Evolutionary conservation across 2,888 invertebrate genomes (phyloP).

Genomic region (Pristionchus exspectatus): DNA sequence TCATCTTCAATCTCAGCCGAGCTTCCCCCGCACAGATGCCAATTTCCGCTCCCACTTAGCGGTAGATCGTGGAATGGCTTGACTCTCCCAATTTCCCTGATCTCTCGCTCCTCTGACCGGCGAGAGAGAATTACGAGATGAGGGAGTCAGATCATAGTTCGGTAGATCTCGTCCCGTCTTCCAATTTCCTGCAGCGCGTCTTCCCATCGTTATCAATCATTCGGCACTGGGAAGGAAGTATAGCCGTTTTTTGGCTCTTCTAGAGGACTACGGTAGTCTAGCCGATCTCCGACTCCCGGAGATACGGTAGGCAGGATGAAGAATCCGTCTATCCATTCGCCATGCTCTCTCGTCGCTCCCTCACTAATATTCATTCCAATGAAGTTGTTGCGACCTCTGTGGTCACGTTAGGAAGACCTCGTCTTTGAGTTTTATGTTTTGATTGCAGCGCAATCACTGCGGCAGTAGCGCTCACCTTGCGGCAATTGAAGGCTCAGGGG

Average conservation of each 20-base stretch:
- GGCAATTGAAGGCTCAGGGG: no score
- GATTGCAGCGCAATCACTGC: no score
- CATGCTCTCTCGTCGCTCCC: no score
- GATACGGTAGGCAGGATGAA: no score
- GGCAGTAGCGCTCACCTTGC: no score
- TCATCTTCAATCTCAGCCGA: not conserved
- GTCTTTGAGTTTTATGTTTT: no score
- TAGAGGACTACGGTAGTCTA: not conserved
- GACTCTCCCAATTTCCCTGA: not conserved
- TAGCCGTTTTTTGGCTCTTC: not conserved
- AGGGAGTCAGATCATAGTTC: not conserved
- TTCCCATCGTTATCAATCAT: constrained; percentile 7
- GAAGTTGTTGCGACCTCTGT: no score
- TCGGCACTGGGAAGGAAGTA: not conserved
- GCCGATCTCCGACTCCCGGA: not conserved
- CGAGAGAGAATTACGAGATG: not conserved
- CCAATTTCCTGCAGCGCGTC: not conserved
- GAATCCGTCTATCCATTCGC: no score
- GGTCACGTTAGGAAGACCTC: no score
- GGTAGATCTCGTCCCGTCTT: not conserved
- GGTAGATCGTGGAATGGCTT: not conserved
- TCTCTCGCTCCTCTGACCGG: not conserved
- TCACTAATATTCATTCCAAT: no score
- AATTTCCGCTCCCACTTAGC: not conserved
- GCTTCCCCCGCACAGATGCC: not conserved